A percentile compares a stretch with the other conserved stretches of the same genome.
Conservation (phyloP, 2,797 vertebrate species). For the Hafferia zeledoni region DNA sequence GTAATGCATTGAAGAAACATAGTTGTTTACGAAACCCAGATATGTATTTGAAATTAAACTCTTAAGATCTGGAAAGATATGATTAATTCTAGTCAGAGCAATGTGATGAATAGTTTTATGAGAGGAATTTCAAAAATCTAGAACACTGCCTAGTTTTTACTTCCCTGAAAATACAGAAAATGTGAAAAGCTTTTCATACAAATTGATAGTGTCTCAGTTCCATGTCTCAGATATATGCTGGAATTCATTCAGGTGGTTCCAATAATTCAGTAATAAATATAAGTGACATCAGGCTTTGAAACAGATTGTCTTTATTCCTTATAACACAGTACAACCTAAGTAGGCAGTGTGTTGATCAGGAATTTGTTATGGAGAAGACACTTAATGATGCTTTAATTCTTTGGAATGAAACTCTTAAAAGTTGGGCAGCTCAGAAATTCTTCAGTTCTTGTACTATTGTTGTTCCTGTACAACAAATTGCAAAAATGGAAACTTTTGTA, state of each 20-base stretch:
- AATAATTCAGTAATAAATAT: not conserved
- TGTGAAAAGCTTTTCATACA: not conserved
- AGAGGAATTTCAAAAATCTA: not conserved
- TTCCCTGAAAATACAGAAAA: not conserved
- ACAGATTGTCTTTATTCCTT: not conserved
- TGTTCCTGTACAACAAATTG: not conserved
- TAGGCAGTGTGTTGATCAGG: not conserved
- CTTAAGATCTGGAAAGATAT: not conserved
- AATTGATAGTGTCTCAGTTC: not conserved
- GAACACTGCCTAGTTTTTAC: not conserved
- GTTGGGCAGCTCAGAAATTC: not conserved
- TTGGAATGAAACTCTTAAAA: not conserved
- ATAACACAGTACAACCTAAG: not conserved
- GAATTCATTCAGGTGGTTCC: not conserved
- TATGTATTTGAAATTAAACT: not conserved
- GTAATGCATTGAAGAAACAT: not conserved
- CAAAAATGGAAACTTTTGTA: not conserved
- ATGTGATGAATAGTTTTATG: not conserved
- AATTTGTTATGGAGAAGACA: not conserved
- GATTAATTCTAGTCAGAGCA: not conserved
- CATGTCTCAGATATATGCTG: not conserved
- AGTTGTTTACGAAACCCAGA: not conserved
- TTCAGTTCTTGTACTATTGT: not conserved
- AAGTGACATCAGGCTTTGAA: not conserved
- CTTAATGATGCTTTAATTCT: not conserved